A percentile compares a stretch with the other conserved stretches of the same genome.
Evolutionary conservation across 2,888 invertebrate species (phyloP).

Genomic region (Dasypogon diadema): DNA sequence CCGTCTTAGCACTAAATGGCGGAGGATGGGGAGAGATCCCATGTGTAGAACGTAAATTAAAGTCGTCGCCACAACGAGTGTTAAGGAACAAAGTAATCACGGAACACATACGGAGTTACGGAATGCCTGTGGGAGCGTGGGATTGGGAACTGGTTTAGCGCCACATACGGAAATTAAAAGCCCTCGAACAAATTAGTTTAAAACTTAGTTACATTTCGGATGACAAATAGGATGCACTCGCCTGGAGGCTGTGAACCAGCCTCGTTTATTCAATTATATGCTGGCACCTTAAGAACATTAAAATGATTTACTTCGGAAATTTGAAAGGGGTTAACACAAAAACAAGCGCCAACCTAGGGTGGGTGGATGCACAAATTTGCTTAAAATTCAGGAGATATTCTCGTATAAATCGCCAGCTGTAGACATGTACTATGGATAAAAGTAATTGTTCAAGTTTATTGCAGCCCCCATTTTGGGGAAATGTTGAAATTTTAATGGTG

Average conservation of each 20-base stretch:
- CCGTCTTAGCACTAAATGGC: constrained; percentile 11
- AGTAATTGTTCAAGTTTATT: neutral
- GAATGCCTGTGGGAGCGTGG: constrained; percentile 23
- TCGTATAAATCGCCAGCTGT: constrained; percentile 13
- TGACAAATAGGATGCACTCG: constrained; percentile 49
- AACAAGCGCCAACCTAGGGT: neutral
- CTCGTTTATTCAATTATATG: constrained; percentile 44
- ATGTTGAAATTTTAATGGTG: too few species aligned
- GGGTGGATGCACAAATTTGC: neutral
- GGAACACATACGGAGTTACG: constrained; percentile 3
- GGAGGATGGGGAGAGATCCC: constrained; percentile 15
- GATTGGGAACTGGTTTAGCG: constrained; percentile 45
- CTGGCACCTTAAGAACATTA: constrained; percentile 46
- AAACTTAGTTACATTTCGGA: constrained; percentile 47
- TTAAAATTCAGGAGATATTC: constrained; percentile 7
- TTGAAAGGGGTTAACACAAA: constrained; percentile 2
- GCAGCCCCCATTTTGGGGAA: too few species aligned
- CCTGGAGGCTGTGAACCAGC: constrained; percentile 36
- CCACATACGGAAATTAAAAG: constrained; percentile 48
- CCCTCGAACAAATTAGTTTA: constrained; percentile 44
- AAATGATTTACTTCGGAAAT: constrained; percentile 32
- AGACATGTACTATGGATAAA: constrained; percentile 6
- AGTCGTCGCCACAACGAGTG: constrained; percentile 31
- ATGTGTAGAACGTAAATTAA: constrained; percentile 40
- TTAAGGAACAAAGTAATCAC: constrained; percentile 21